phyloP scores from a whole-genome alignment of 2,797 vertebrate species.

The Sorex maritimensis region DNA sequence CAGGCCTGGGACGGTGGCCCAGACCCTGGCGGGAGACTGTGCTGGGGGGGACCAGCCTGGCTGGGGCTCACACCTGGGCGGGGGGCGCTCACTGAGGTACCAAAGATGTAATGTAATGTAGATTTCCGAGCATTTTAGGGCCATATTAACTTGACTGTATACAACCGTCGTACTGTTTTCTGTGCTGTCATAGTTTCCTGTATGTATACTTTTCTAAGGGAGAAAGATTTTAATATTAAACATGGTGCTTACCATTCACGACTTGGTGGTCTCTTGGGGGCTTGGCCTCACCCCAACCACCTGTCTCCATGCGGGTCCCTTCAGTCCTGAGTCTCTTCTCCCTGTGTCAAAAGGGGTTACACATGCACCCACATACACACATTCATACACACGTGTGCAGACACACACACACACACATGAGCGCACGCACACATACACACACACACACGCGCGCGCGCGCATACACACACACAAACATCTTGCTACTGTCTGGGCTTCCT shows the following conservation, averaged over 20 bases:
- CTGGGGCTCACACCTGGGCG: neutral
- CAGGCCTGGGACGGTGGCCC: neutral
- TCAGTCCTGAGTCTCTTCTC: neutral
- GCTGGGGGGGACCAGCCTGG: neutral
- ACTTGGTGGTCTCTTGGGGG: neutral
- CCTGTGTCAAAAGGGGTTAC: neutral
- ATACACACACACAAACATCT: neutral
- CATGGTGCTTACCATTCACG: constrained; percentile 86
- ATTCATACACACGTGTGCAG: neutral
- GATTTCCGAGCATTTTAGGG: constrained; percentile 91
- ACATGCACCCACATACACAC: neutral
- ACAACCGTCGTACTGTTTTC: constrained; percentile 89
- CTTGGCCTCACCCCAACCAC: neutral
- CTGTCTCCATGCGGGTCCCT: neutral
- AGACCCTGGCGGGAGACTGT: no score
- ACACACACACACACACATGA: neutral
- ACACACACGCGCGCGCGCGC: no score
- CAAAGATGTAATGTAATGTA: constrained; percentile 91
- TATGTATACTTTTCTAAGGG: constrained; percentile 85
- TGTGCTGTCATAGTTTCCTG: constrained; percentile 89
- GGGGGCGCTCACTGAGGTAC: constrained; percentile 88
- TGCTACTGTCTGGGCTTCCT: no score
- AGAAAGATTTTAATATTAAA: constrained; percentile 91
- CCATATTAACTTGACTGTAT: constrained; percentile 89
- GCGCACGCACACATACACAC: no score